Base-by-base conservation (phyloP, 1,140 invertebrate genomes). In the Cotesia glomerata region DNA sequence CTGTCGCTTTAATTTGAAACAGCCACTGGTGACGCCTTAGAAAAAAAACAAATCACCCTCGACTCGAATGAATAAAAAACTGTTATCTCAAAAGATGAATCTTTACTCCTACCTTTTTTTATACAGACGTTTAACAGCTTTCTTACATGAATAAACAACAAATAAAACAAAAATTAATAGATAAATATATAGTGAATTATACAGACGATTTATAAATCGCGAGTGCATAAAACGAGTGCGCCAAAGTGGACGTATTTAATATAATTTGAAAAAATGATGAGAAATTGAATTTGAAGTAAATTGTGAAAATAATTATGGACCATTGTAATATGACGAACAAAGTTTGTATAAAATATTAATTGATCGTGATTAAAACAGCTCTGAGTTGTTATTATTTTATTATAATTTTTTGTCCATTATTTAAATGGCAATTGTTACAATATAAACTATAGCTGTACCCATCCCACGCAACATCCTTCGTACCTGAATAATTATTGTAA, bases 1-100 rank as follows among this genome's bases (percentile, higher is more conserved):
- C 74, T 86, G 85, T 63, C 85, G 85, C 74, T 86, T 85, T 76
- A 85, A 80, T 71, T 76, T 85, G 59, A 85, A 84, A 77, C 77
- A 74, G 51, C 65, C 66, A 58, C 36, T 67, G 14, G 51, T 51
- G 54, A 39, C 35, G 58, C 70, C 71, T 14, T 67, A 66, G 35
- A 36, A 56, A 69, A 69, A 26, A 36, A 35, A 39, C 5, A 32
- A 69, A 65, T 9, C 16, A 67, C 14, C 26, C 26, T 26, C 26
- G 26, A 26, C 14, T 71, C 62, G 5, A 45, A 9, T 67, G 35
- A 13, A 32, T 11, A 32, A 51, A 35, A 32, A 14, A 56, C 51
- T 11, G 35, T 36, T 54, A 36, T 54, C 36, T 67, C 58, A 34
- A 58, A 45, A 72, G 66, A 69, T 54, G 51, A 61, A 66, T 69